Base-by-base conservation (phyloP, 2,797 vertebrate species). In the Enteromius treurensis region DNA sequence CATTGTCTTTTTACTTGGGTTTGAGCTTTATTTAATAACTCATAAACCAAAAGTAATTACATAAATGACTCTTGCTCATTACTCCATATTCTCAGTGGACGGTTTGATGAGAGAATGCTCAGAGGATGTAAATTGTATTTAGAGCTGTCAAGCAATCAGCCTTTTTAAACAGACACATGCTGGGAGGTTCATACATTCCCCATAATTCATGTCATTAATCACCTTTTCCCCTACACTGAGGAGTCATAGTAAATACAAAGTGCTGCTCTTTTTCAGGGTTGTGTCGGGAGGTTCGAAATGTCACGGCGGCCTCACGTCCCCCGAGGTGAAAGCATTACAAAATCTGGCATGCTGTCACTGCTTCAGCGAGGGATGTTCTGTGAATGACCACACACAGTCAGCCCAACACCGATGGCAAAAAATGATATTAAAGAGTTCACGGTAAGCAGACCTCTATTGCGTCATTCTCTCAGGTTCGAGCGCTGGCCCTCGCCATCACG, bases 391-490 rank as follows among this genome's bases (percentile, higher is more conserved):
- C 62, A 84, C 69, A 45, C 26, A 74, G 74, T 55, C 65, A 77
- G 82, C 49, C 53, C 47, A 42, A 51, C 29, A 74, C 34, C 13
- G 29, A 84, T n/a, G 77, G 77, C 37, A 70, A 82, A 13, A 51
- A 62, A 32, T 3, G 0, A 71, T 81, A 78, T 85, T 75, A 40
- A 32, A 76, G 19, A 84, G 74, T 88, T 83, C 26, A 82, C 67
- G 73, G 83, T 85, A 77, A 75, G 80, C 37, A 76, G 58, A 62
- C 60, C 86, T 80, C 79, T 77, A 80, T 89, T 90, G 88, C 88
- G 85, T 92, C 86, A 87, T 67, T 90, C 79, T 86, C 84, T 85
- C 82, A 55, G n/a, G 77, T 68, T 85, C 47, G 82, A 69, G 62
- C 75, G 21, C 83, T 55, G 81, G 73, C 58, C 62, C 75, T 53